Percentiles rank a stretch among this genome's conserved stretches.
Evolutionary conservation across 1,140 invertebrate genomes (phyloP).

Genomic region (Steinernema khuongi): DNA sequence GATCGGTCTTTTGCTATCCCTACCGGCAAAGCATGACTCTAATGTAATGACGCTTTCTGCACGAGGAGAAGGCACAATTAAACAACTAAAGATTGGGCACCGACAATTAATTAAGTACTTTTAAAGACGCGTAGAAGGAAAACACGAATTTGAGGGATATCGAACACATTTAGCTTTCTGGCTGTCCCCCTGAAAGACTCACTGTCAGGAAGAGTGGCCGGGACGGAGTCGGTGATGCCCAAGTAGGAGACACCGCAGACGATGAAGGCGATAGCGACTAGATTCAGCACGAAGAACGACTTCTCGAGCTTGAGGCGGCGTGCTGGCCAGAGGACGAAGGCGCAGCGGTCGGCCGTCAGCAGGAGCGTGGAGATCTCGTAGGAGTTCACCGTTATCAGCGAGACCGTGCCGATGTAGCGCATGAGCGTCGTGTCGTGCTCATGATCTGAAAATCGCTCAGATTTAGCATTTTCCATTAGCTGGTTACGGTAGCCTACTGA

Average conservation of each 20-base stretch:
- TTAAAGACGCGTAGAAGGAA: too few relatives aligned
- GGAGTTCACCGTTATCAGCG: neutral
- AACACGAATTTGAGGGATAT: neutral
- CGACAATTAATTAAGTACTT: too few relatives aligned
- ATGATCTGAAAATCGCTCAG: neutral
- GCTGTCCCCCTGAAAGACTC: neutral
- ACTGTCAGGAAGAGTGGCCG: neutral
- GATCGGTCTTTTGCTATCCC: too few relatives aligned
- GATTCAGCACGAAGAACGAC: neutral
- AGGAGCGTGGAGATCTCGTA: neutral
- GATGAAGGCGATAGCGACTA: neutral
- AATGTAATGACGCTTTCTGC: too few relatives aligned
- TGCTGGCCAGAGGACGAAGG: neutral
- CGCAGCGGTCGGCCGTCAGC: conserved; percentile 6
- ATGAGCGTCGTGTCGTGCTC: conserved; percentile 7
- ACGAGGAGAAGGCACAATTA: too few relatives aligned
- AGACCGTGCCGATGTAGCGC: neutral
- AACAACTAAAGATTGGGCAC: too few relatives aligned
- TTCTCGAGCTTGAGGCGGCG: neutral
- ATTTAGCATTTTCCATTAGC: neutral
- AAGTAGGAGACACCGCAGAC: neutral
- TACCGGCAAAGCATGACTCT: too few relatives aligned
- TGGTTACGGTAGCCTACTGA: neutral
- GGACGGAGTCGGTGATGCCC: neutral
- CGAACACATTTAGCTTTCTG: neutral